Conservation (phyloP, 2,113 vertebrate species). For the Hippocampus mohnikei region DNA sequence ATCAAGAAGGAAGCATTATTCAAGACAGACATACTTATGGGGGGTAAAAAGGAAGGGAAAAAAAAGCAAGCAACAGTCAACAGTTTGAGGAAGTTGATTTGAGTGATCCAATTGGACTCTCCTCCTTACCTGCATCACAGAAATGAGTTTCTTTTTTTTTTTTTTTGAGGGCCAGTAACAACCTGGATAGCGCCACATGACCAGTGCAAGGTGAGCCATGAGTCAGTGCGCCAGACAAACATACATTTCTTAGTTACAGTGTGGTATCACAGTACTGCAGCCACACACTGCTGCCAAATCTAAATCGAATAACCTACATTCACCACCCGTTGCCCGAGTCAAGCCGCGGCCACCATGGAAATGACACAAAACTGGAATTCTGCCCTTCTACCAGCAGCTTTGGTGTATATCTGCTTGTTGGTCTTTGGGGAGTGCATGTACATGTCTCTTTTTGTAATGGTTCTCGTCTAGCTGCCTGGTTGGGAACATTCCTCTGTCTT, state of each 20-base stretch:
- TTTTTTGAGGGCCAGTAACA: slow-evolving; percentile 29
- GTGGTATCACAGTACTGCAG: slow-evolving; percentile 61
- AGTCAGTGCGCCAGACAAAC: slow-evolving; percentile 34
- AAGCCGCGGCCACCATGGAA: slow-evolving; percentile 53
- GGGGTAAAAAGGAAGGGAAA: not conserved
- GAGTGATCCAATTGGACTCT: slow-evolving; percentile 39
- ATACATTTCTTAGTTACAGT: slow-evolving; percentile 58
- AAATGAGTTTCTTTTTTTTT: not conserved
- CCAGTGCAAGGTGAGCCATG: slow-evolving; percentile 39
- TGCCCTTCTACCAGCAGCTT: slow-evolving; percentile 38
- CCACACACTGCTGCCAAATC: slow-evolving; percentile 58
- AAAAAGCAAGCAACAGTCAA: not conserved
- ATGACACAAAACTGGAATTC: slow-evolving; percentile 64
- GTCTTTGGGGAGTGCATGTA: slow-evolving; percentile 23
- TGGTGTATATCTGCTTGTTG: slow-evolving; percentile 35
- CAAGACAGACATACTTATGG: not conserved
- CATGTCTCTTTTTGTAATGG: slow-evolving; percentile 27
- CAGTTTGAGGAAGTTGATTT: slow-evolving; percentile 20
- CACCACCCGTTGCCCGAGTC: slow-evolving; percentile 54
- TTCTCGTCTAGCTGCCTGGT: slow-evolving; percentile 44
- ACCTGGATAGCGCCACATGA: slow-evolving; percentile 37
- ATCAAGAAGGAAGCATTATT: not conserved
- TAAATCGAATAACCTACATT: slow-evolving; percentile 66
- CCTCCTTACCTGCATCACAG: slow-evolving; percentile 17
- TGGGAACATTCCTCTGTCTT: slow-evolving; percentile 32